phyloP scores from a whole-genome alignment of 1,140 invertebrate species.

The Cotesia chilonis region DNA sequence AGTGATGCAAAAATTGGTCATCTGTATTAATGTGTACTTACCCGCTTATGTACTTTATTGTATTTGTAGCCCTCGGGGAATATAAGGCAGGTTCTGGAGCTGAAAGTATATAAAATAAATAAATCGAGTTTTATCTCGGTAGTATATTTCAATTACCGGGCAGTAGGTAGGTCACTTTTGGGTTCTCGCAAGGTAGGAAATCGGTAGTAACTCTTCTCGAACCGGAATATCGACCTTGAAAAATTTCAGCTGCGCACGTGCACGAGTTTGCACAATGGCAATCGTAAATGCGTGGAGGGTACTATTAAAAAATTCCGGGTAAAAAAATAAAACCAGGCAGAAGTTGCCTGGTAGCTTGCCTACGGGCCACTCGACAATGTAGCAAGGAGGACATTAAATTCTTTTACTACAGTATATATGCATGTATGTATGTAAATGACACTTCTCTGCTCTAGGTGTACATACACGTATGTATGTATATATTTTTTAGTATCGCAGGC shows the following conservation, averaged over 20 bases:
- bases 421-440: no score
- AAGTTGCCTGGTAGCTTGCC: no score
- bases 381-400: constrained; percentile 22
- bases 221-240: constrained; percentile 22
- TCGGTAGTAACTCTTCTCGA: background rate
- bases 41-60: no score
- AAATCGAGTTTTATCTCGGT: no score
- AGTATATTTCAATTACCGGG: constrained; percentile 9
- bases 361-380: background rate
- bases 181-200: no score
- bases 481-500: background rate
- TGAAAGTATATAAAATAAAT: no score
- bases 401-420: background rate
- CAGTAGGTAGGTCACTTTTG: constrained; percentile 1
- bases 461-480: no score
- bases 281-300: background rate
- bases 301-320: constrained; percentile 3
- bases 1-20: no score
- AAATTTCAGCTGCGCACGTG: constrained; percentile 27
- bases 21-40: no score
- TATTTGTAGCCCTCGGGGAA: no score
- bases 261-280: background rate
- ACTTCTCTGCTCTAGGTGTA: no score
- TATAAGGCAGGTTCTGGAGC: no score
- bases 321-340: background rate